A percentile compares a stretch with the other conserved stretches of the same genome.
phyloP scores from a whole-genome alignment of 1,140 invertebrate genomes.

The Mizuhopecten yessoensis region DNA sequence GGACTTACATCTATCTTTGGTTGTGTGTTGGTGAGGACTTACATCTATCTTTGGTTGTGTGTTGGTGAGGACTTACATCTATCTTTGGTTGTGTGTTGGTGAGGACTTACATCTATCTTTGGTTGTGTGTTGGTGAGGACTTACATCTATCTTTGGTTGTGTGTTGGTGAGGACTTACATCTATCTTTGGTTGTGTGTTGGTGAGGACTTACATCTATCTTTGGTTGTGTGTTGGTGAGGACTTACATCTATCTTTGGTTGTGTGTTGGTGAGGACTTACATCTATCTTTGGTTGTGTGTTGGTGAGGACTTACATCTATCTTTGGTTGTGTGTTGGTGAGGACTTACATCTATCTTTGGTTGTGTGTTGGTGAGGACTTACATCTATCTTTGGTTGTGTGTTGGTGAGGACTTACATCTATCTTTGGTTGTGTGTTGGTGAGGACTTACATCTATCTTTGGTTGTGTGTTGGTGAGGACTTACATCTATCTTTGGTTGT shows the following conservation, averaged over 20 bases:
- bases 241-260: not conserved
- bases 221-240: not conserved
- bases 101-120: not conserved
- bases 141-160: conserved; percentile 33
- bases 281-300: conserved; percentile 9
- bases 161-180: conserved; percentile 46
- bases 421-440: not conserved
- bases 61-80: not conserved
- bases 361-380: not conserved
- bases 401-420: not conserved
- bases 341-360: not conserved
- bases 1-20: not conserved
- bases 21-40: not conserved
- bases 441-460: not conserved
- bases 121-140: not conserved
- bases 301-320: not conserved
- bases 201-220: not conserved
- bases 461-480: not conserved
- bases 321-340: conserved; percentile 8
- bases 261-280: not conserved
- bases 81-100: not conserved
- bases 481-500: conserved; percentile 10
- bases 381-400: not conserved
- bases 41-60: not conserved
- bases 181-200: conserved; percentile 8